Conservation (phyloP, 2,113 vertebrate genomes). For the Hippotragus niger region DNA sequence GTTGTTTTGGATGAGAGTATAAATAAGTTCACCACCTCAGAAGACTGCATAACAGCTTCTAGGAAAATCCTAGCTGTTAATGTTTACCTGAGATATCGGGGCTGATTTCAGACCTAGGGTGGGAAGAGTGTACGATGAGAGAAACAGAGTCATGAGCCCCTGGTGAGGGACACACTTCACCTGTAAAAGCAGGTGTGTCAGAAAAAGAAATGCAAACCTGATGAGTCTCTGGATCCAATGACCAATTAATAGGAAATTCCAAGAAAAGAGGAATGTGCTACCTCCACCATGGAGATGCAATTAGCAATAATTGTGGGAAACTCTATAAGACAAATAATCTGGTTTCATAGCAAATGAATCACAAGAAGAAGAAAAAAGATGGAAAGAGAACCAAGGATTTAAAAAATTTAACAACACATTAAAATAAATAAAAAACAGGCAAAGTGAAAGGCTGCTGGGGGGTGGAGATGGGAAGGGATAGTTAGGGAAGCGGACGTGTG, state of each 20-base stretch:
- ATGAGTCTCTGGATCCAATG: background rate
- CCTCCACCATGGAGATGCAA: background rate
- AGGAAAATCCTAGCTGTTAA: background rate
- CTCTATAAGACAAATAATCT: background rate
- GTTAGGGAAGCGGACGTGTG: background rate
- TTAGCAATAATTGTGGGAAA: background rate
- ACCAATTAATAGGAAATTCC: background rate
- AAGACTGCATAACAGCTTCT: background rate
- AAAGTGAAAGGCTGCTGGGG: background rate
- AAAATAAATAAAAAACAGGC: background rate
- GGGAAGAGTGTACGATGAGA: background rate
- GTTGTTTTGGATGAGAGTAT: background rate
- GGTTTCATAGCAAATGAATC: background rate
- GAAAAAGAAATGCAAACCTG: background rate
- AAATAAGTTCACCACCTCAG: background rate
- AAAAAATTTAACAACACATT: background rate
- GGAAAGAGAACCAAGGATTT: background rate
- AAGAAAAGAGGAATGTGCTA: background rate
- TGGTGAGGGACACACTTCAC: background rate
- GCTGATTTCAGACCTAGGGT: background rate
- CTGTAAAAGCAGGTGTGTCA: background rate
- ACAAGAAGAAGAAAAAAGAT: background rate
- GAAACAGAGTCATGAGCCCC: background rate
- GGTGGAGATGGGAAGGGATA: no score
- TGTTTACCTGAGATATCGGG: background rate